phyloP scores from a whole-genome alignment of 2,888 invertebrate species.

The Allophyes oxyacanthae region DNA sequence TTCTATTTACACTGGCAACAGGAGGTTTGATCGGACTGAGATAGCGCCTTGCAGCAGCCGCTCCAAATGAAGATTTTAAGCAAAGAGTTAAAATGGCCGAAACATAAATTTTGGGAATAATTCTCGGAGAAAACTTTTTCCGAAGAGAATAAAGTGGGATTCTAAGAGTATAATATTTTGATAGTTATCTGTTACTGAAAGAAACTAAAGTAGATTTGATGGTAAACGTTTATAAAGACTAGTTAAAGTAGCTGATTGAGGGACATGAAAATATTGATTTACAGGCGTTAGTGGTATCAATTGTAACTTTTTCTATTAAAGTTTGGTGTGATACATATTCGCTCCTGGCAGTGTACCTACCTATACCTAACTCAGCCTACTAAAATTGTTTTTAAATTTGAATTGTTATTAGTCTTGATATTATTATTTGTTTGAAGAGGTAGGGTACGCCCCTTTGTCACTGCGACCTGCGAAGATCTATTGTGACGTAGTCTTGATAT shows the following conservation, averaged over 20 bases:
- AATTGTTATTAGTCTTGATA: too few relatives aligned
- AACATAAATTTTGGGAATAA: slow-evolving; percentile 55
- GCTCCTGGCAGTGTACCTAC: too few relatives aligned
- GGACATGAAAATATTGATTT: neutral
- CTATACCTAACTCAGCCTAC: too few relatives aligned
- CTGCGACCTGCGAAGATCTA: too few relatives aligned
- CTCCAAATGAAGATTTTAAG: slow-evolving; percentile 55
- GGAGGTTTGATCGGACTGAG: slow-evolving; percentile 51
- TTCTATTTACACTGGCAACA: slow-evolving; percentile 49
- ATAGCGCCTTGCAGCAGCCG: slow-evolving; percentile 47
- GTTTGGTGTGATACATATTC: too few relatives aligned
- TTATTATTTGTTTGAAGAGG: too few relatives aligned
- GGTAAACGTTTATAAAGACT: slow-evolving; percentile 8
- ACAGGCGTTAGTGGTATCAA: too few relatives aligned
- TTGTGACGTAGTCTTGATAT: too few relatives aligned
- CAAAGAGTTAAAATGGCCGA: slow-evolving; percentile 53
- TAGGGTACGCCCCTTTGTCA: too few relatives aligned
- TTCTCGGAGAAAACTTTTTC: slow-evolving; percentile 48
- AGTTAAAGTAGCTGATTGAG: slow-evolving; percentile 1
- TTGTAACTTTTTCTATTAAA: too few relatives aligned
- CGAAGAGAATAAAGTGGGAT: slow-evolving; percentile 40
- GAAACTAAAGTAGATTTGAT: slow-evolving; percentile 24
- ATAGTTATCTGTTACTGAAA: slow-evolving; percentile 28
- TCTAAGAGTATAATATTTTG: slow-evolving; percentile 38
- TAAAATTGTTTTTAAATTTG: too few relatives aligned